Evolutionary conservation across 2,113 vertebrate genomes (phyloP), one percentile per base, ranked within the genome.

Genomic region (Chionomys nivalis): DNA sequence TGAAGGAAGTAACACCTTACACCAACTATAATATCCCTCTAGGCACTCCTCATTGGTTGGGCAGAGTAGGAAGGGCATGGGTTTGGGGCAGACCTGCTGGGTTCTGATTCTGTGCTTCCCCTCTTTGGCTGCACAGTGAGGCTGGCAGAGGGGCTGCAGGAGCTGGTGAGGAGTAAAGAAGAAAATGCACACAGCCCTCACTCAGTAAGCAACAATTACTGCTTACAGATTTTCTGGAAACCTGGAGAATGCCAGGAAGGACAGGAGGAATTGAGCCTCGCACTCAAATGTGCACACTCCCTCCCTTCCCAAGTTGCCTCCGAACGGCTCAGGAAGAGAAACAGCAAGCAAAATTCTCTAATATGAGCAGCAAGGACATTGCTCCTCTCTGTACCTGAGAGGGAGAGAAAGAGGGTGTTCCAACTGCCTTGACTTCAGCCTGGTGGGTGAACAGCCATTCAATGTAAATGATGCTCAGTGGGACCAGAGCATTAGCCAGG

Each of bases 291-390:
- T 17, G 16, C 26, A 7, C 8, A 6, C 55, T 16, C 42, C 72
- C 65, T 89, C 49, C 58, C 28, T 79, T 68, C 10, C 65, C 33
- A n/a, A 36, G 58, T 31, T 42, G 11, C 49, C 31, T 68, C 28
- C 36, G n/a, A 47, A 66, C 26, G 55, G 19, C 82, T 68, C 75
- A 49, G 65, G 92, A 95, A 93, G 26, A 76, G n/a, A 90, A 68
- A 55, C 12, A 65, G 65, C 55, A 83, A 49, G 33, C 23, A 12
- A 28, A 6, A 11, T 47, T 87, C 85, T 70, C 78, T 90, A 72
- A 47, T 49, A 61, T 68, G 13, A 76, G 55, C 42, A 55, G 26
- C 55, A 77, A 94, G 52, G 77, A 63, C 17, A 17, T 47, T 28
- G 28, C n/a, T 87, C 61, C 73, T 24, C 11, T 44, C 70, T 90